Base-by-base conservation (phyloP, 2,888 invertebrate genomes). In the Pollenia amentaria region DNA sequence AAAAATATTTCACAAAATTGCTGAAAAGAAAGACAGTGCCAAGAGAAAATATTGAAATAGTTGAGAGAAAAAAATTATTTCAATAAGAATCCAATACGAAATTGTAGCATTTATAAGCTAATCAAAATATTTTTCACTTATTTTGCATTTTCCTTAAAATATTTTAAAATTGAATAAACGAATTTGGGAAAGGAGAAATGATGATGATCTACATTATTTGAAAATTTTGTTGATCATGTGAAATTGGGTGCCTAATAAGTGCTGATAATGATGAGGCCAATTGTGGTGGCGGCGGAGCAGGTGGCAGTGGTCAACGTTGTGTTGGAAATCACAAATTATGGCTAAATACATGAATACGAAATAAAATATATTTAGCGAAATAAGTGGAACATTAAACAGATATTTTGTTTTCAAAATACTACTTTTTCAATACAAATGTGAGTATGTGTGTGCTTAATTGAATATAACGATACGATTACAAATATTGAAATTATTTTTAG, bases 371-470 rank as follows among this genome's bases (percentile, higher is more conserved):
- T 57, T 76, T 80, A 79, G 80, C 69, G 70, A 78, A 85, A 85
- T 82, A 78, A 69, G 62, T 82, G 78, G 53, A 82, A 85, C 85
- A 85, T 82, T 78, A 85, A 85, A 85, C 82, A 85, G 85, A 85
- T 78, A 78, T 85, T 81, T 82, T 69, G 46, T 75, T 77, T 80
- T 80, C 46, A 40, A 76, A 75, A 73, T 62, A 29, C 21, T 48
- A 29, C 44, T 55, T 51, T 42, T 42, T 46, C 62, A 64, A 60
- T 60, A 69, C 44, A 81, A 73, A 18, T 29, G 6, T 29, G 29
- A 29, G 29, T 29, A 18, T 67, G 60, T 69, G 46, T 51, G 14
- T 70, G 42, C 44, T 38, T 21, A 11, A 21, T 29, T 53, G 7
- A 46, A 16, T 38, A 62, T 53, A 70, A 55, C 55, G 79, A 51